Base-by-base conservation (phyloP, 2,113 vertebrate species). In the Lamprologus callipterus region DNA sequence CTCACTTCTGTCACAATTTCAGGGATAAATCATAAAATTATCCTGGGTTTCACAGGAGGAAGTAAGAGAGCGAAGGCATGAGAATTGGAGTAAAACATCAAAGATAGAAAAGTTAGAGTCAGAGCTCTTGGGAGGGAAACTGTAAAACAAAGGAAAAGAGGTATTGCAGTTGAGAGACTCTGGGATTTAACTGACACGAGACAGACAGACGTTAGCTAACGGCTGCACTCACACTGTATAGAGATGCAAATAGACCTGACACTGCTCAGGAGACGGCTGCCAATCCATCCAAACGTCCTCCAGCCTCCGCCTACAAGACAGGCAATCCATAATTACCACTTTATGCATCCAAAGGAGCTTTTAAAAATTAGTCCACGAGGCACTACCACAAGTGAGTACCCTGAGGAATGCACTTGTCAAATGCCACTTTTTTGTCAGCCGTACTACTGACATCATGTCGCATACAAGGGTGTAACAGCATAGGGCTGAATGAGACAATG, bases 201-300 rank as follows among this genome's bases (percentile, higher is more conserved):
- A 90, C 70, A 82, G 85, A 89, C 83, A 89, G 84, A 31, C 2
- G 5, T 57, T 83, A 47, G 86, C 70, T 70, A 55, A 83, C 73
- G 80, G 86, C 85, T 78, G 85, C 33, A 14, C 8, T 33, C n/a
- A 87, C 42, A 28, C 81, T 17, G 11, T 26, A 53, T 42, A 45
- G 83, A 83, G 82, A 90, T 78, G 84, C 86, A 90, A 91, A 89
- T 82, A 85, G 53, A 82, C 17, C 42, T 75, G 89, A 80, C 86
- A 73, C 51, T 55, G n/a, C 60, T 75, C 17, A 3, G 55, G 80
- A 88, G 82, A 87, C 17, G 6, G 68, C 86, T 91, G 90, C 80
- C 89, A 87, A 81, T 88, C 81, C 54, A 58, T 45, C 75, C 19
- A 28, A 84, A 70, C 7, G 4, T 84, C 86, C 54, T 28, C 83